Conservation (phyloP, 2,113 vertebrate genomes). For the Albula goreensis region DNA sequence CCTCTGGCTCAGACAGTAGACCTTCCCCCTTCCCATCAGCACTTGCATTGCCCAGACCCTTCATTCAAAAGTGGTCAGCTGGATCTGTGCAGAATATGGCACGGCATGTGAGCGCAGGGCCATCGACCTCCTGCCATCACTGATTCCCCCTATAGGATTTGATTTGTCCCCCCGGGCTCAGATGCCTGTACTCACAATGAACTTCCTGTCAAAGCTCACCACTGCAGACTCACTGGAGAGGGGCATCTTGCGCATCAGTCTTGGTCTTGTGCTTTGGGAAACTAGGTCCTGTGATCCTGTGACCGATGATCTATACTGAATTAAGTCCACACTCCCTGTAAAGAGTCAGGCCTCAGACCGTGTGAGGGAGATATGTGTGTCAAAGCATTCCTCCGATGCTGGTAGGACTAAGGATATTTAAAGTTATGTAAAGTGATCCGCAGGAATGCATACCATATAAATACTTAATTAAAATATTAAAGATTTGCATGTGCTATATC, state of each 20-base stretch:
- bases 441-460: too few relatives aligned
- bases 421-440: too few relatives aligned
- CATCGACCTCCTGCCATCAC: background rate
- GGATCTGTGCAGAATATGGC: background rate
- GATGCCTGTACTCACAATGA: background rate
- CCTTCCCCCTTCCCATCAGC: background rate
- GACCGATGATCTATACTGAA: background rate
- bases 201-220: too few relatives aligned
- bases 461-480: too few relatives aligned
- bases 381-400: background rate
- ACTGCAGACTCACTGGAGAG: background rate
- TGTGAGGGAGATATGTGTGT: background rate
- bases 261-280: background rate
- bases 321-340: background rate
- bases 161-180: background rate
- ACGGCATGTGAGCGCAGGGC: background rate
- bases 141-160: background rate
- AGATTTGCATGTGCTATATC: too few relatives aligned
- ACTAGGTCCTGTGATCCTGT: background rate
- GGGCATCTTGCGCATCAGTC: background rate
- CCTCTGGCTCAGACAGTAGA: background rate
- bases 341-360: background rate
- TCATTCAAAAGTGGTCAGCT: background rate
- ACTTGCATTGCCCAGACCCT: background rate
- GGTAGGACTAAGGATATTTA: background rate